phyloP scores from a whole-genome alignment of 2,888 invertebrate genomes.

The Tenodera sinensis region DNA sequence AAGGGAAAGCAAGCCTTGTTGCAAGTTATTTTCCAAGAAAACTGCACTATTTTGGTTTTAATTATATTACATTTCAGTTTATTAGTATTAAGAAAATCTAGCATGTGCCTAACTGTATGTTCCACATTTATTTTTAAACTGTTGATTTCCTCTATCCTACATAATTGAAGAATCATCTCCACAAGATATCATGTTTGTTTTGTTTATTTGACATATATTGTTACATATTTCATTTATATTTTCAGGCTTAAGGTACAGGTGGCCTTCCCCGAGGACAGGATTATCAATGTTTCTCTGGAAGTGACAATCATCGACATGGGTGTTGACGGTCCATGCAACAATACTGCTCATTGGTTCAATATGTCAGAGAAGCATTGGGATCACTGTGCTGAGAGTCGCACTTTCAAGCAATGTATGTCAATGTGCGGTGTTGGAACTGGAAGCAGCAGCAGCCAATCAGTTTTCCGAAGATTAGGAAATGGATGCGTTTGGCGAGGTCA shows the following conservation, averaged over 20 bases:
- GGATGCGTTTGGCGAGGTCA: conserved; percentile 53
- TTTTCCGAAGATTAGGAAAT: conserved; percentile 29
- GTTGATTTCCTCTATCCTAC: no score
- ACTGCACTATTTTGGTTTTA: no score
- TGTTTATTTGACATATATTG: no score
- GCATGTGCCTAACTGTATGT: no score
- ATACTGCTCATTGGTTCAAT: not conserved
- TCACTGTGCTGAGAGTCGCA: not conserved
- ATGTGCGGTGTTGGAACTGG: conserved; percentile 23
- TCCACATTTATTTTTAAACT: no score
- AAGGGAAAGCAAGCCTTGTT: no score
- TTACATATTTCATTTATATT: not conserved
- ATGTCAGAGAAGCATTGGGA: not conserved
- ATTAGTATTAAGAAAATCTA: no score
- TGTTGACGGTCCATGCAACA: not conserved
- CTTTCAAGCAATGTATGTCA: not conserved
- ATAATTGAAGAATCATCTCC: no score
- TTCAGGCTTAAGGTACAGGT: conserved; percentile 17
- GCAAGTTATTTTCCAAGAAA: no score
- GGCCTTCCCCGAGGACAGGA: not conserved
- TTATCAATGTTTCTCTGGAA: not conserved
- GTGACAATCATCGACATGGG: not conserved
- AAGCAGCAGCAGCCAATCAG: not conserved
- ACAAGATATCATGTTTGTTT: no score
- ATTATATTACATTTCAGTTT: no score